Base-by-base conservation (phyloP, 2,797 vertebrate genomes). In the Thaleichthys pacificus region DNA sequence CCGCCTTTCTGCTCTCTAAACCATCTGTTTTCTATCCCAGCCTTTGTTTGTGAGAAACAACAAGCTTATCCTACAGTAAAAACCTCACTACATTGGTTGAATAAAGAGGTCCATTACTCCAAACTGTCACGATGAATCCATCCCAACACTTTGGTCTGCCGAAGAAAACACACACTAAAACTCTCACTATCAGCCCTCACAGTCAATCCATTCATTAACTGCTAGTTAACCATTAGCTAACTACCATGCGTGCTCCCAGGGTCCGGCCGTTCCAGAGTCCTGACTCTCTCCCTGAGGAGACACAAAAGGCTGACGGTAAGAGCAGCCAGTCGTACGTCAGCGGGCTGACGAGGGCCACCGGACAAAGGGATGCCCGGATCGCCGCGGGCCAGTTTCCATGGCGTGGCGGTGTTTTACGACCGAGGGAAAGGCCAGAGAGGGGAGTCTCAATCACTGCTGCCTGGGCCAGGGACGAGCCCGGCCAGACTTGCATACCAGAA, bases 311-410 rank as follows among this genome's bases (percentile, higher is more conserved):
- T 17, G 8, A 68, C 28, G 38, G 22, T 72, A 0, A 61, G 79
- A 72, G 28, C 74, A 57, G 49, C 30, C 67, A 11, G 3, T 15
- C 62, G 26, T 62, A 82, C 62, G 76, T 78, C 79, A 77, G 73
- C 57, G 6, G 62, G 72, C 72, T 4, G 24, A 61, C n/a, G 68
- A 77, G 61, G 63, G 76, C 66, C 57, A 5, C 66, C 66, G 71
- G 78, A 90, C 87, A 88, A 88, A 85, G 61, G 75, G 70, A 87
- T 82, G 81, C 75, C 84, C 78, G 71, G 76, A 85, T 80, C 71
- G 68, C 67, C 22, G 77, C 77, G 74, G 7, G 72, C 67, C 70
- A 60, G 89, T 91, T 90, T 85, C 90, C 83, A 88, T 84, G 87
- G 88, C 75, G 72, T 71, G 64, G 68, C 22, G 64, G 76, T 72